These are phyloP conservation scores for Sebastes vulpes DNA, from an alignment of 2,797 vertebrate species.

Conservation along the genomic window DNA sequence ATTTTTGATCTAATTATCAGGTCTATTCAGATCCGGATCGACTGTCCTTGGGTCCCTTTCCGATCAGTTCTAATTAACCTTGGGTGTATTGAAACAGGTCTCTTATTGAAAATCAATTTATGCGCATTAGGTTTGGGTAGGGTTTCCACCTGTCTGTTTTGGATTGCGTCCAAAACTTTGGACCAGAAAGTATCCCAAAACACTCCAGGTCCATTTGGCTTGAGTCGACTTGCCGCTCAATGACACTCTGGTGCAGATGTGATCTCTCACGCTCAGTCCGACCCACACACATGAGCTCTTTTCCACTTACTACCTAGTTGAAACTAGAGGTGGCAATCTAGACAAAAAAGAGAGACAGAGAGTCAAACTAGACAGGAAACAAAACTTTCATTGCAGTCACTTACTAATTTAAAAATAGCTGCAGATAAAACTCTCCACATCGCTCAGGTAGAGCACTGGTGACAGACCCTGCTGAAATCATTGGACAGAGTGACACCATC, in stretches of 20 bases:
- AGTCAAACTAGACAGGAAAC: neutral
- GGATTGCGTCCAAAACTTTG: neutral
- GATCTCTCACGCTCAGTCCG: neutral
- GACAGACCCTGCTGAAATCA: conserved; percentile 33
- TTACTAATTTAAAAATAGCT: conserved; percentile 26
- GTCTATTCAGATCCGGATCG: neutral
- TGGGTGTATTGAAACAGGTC: neutral
- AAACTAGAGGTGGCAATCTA: neutral
- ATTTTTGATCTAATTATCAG: neutral
- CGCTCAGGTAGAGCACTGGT: conserved; percentile 17
- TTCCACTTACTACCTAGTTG: neutral
- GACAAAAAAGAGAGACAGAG: neutral
- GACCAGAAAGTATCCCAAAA: neutral
- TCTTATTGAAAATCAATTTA: neutral
- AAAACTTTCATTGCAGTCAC: conserved; percentile 20
- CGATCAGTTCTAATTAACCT: neutral
- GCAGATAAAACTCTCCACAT: conserved; percentile 30
- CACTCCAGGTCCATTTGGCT: neutral
- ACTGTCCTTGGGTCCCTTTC: neutral
- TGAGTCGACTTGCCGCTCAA: neutral
- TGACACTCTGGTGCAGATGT: neutral
- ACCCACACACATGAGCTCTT: neutral
- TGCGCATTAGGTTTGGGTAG: too few relatives aligned
- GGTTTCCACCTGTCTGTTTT: too few relatives aligned
- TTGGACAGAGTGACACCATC: conserved; percentile 38